Conservation (phyloP, 1,140 invertebrate genomes). For the Laupala kohalensis region DNA sequence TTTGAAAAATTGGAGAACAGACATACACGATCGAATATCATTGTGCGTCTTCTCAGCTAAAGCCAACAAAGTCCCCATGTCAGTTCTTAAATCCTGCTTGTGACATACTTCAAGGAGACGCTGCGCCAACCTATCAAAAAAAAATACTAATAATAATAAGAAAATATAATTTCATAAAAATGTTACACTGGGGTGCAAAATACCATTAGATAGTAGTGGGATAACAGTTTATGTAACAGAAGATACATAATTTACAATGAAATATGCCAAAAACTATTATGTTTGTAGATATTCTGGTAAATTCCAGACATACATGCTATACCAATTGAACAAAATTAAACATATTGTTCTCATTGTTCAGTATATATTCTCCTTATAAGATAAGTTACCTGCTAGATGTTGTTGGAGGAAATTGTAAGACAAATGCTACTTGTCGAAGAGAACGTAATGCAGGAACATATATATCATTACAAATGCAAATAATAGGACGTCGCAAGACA, state of each 20-base stretch:
- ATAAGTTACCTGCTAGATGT: slow-evolving; percentile 33
- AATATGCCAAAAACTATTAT: too few relatives aligned
- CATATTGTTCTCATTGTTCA: too few relatives aligned
- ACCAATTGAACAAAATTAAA: too few relatives aligned
- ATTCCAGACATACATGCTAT: too few relatives aligned
- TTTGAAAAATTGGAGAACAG: slow-evolving; percentile 66
- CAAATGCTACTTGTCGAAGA: slow-evolving; percentile 53
- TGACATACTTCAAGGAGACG: slow-evolving; percentile 52
- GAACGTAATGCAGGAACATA: slow-evolving; percentile 74
- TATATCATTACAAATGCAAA: slow-evolving; percentile 94
- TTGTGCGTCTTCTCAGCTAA: slow-evolving; percentile 70
- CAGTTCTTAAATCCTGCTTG: slow-evolving; percentile 54
- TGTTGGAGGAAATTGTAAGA: slow-evolving; percentile 62
- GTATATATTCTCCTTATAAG: too few relatives aligned
- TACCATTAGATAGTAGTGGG: too few relatives aligned
- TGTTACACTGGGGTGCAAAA: too few relatives aligned
- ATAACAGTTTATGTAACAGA: too few relatives aligned
- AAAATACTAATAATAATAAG: too few relatives aligned
- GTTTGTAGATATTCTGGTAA: too few relatives aligned
- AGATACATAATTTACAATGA: too few relatives aligned
- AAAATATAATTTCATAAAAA: too few relatives aligned
- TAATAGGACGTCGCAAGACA: slow-evolving; percentile 62
- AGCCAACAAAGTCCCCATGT: slow-evolving; percentile 51
- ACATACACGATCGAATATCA: slow-evolving; percentile 80
- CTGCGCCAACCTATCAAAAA: slow-evolving; percentile 40